A percentile compares a stretch with the other conserved stretches of the same genome.
These are phyloP conservation scores for Onychorhynchus coronatus DNA, from an alignment of 2,113 vertebrate species.

Conservation along the genomic window DNA sequence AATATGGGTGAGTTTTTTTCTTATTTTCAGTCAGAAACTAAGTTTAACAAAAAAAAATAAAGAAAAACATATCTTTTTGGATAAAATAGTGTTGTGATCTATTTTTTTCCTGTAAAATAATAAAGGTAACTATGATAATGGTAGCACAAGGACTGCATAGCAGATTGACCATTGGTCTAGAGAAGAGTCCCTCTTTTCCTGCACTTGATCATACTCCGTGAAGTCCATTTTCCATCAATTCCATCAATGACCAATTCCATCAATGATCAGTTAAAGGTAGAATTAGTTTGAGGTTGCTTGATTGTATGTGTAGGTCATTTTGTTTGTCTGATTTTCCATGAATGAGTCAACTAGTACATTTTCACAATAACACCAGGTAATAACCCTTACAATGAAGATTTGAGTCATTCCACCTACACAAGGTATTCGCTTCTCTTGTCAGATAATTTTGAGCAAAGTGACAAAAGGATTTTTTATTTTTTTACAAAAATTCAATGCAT, in stretches of 20 bases:
- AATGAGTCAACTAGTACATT: constrained; percentile 9
- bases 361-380: background rate
- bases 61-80: accelerated
- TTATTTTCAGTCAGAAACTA: background rate
- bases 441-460: background rate
- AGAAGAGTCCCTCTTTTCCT: background rate
- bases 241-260: background rate
- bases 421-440: background rate
- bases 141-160: background rate
- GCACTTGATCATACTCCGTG: background rate
- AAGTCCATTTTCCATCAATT: background rate
- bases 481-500: background rate
- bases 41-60: background rate
- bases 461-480: background rate
- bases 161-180: background rate
- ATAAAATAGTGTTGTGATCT: background rate
- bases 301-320: background rate
- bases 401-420: constrained; percentile 39
- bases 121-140: background rate
- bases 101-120: background rate
- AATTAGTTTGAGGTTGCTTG: background rate
- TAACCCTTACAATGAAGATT: background rate
- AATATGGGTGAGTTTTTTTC: accelerated
- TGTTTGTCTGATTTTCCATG: background rate
- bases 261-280: background rate